A percentile compares a stretch with the other conserved stretches of the same genome.
phyloP scores from a whole-genome alignment of 2,888 invertebrate species.

The Drosophila fulvimacula region DNA sequence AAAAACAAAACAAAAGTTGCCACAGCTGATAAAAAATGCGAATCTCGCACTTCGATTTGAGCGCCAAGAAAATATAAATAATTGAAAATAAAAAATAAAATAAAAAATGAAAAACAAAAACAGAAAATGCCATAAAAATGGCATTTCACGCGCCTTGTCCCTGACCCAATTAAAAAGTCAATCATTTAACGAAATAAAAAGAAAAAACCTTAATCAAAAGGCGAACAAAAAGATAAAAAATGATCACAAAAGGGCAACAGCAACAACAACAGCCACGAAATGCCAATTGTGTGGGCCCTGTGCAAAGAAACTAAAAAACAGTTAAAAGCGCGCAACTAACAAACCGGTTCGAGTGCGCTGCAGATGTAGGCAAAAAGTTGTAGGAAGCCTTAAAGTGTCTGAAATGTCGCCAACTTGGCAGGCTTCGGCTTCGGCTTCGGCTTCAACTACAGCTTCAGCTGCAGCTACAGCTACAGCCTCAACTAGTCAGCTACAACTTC shows the following conservation, averaged over 20 bases:
- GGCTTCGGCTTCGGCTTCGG: conserved; percentile 59
- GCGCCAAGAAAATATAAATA: conserved; percentile 8
- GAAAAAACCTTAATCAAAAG: conserved; percentile 20
- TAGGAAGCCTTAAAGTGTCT: conserved; percentile 79
- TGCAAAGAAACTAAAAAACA: conserved; percentile 11
- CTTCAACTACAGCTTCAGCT: background rate
- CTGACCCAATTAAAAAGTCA: conserved; percentile 68
- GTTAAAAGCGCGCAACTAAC: conserved; percentile 17
- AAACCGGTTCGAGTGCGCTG: conserved; percentile 19
- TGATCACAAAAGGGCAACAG: conserved; percentile 25
- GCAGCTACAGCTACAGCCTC: conserved; percentile 1
- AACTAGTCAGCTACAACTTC: conserved; percentile 10
- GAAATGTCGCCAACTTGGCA: conserved; percentile 76
- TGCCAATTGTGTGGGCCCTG: conserved; percentile 33
- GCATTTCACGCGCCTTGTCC: conserved; percentile 45
- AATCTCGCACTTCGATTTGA: conserved; percentile 24
- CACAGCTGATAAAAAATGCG: conserved; percentile 16
- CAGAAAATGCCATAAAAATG: conserved; percentile 24
- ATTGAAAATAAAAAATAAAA: conserved; percentile 12
- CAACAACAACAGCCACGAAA: conserved; percentile 11
- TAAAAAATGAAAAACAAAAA: background rate
- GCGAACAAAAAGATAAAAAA: conserved; percentile 22
- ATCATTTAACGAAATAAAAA: conserved; percentile 39
- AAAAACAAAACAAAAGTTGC: background rate
- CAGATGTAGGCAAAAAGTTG: conserved; percentile 23